A percentile compares a stretch with the other conserved stretches of the same genome.
phyloP scores from a whole-genome alignment of 2,888 invertebrate genomes.

The Philereme transversata region DNA sequence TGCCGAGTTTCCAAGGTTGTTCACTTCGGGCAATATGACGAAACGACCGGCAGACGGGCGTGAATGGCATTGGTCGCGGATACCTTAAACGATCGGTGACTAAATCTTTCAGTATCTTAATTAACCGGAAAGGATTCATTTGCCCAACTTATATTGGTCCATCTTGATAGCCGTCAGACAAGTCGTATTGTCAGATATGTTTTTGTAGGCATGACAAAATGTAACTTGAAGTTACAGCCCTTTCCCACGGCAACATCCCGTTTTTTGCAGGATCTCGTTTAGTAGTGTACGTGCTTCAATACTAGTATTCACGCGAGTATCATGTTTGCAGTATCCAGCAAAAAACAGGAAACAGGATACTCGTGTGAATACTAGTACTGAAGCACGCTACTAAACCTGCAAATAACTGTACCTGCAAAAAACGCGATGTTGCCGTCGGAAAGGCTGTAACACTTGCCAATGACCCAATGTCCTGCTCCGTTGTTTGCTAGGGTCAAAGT shows the following conservation, averaged over 20 bases:
- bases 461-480: slow-evolving; percentile 7
- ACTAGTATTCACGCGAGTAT: too few relatives aligned
- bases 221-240: neutral
- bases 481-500: slow-evolving; percentile 9
- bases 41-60: slow-evolving; percentile 44
- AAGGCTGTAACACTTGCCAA: slow-evolving; percentile 8
- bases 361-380: too few relatives aligned
- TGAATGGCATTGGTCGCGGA: slow-evolving; percentile 45
- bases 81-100: slow-evolving; percentile 36
- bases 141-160: slow-evolving; percentile 9
- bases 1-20: slow-evolving; percentile 57
- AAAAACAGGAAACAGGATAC: too few relatives aligned
- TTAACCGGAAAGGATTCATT: slow-evolving; percentile 34
- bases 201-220: neutral
- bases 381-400: too few relatives aligned
- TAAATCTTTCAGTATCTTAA: slow-evolving; percentile 31
- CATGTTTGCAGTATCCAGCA: too few relatives aligned
- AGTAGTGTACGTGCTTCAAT: too few relatives aligned
- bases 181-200: neutral
- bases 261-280: too few relatives aligned
- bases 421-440: too few relatives aligned
- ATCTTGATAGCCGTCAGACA: slow-evolving; percentile 9
- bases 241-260: too few relatives aligned
- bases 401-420: too few relatives aligned
- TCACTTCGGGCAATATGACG: slow-evolving; percentile 46